A percentile compares a stretch with the other conserved stretches of the same genome.
Evolutionary conservation across 1,140 invertebrate genomes (phyloP).

Genomic region (Lepidostoma basale): DNA sequence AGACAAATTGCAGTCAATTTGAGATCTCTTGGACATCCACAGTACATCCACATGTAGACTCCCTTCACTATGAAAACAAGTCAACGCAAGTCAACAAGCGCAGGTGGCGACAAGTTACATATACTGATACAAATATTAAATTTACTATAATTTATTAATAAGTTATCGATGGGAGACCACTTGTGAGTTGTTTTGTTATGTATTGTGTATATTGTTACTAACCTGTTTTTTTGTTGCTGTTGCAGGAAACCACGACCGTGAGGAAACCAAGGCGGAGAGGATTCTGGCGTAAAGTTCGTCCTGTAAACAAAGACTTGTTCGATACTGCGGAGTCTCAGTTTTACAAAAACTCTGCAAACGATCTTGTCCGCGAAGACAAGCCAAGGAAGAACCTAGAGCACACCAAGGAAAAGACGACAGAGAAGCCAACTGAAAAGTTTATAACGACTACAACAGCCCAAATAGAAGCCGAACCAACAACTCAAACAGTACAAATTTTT

Average conservation of each 20-base stretch:
- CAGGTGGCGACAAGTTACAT: no score
- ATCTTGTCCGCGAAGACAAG: constrained; percentile 47
- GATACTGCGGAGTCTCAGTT: constrained; percentile 73
- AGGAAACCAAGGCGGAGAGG: constrained; percentile 63
- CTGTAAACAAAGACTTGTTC: constrained; percentile 63
- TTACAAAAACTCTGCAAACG: constrained; percentile 57
- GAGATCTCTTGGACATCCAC: no score
- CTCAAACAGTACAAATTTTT: neutral
- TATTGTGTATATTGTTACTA: no score
- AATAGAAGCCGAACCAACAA: neutral
- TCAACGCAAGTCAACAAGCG: no score
- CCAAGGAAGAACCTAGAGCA: constrained; percentile 25
- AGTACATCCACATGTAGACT: no score
- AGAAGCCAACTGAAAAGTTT: constrained; percentile 15
- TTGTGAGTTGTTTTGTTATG: no score
- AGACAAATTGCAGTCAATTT: no score
- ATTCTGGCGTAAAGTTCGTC: constrained; percentile 68
- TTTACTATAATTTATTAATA: no score
- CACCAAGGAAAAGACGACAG: constrained; percentile 9
- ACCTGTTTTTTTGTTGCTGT: neutral
- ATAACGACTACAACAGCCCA: neutral
- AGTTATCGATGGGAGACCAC: no score
- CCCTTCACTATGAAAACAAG: no score
- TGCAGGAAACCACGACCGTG: constrained; percentile 48
- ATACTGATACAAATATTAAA: no score